A percentile compares a stretch with the other conserved stretches of the same genome.
These are phyloP conservation scores for Orycteropus afer DNA, from an alignment of 2,113 vertebrate species.

Conservation along the genomic window DNA sequence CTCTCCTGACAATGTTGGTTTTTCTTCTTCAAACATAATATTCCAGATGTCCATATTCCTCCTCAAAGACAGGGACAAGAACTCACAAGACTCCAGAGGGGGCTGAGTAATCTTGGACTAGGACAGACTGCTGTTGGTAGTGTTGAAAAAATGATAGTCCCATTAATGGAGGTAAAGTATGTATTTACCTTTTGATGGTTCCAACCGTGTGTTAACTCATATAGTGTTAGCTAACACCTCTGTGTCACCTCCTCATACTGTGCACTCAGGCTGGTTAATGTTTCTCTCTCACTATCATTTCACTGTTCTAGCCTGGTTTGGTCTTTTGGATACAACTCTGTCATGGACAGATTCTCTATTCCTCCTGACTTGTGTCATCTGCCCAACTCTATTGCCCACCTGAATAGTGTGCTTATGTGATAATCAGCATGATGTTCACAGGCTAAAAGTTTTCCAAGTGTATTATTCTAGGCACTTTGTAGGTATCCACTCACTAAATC, in stretches of 20 bases:
- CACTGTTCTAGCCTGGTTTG: not conserved
- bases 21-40: not conserved
- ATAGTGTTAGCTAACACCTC: not conserved
- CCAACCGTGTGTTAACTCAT: not conserved
- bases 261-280: not conserved
- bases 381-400: fast-evolving
- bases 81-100: not conserved
- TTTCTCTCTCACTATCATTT: not conserved
- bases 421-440: fast-evolving
- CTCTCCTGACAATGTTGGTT: not conserved
- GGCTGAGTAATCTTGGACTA: not conserved
- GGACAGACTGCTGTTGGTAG: not conserved
- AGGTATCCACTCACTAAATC: not conserved
- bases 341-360: not conserved
- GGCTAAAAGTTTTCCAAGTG: no score
- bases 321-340: not conserved
- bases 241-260: no score
- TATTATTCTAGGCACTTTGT: not conserved
- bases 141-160: not conserved
- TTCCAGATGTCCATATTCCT: not conserved
- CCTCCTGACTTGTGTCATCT: not conserved
- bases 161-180: not conserved
- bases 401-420: not conserved
- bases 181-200: not conserved
- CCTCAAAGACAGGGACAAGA: not conserved